These are phyloP conservation scores for Ganaspis brasiliensis DNA, from an alignment of 2,888 invertebrate species.

Conservation along the genomic window DNA sequence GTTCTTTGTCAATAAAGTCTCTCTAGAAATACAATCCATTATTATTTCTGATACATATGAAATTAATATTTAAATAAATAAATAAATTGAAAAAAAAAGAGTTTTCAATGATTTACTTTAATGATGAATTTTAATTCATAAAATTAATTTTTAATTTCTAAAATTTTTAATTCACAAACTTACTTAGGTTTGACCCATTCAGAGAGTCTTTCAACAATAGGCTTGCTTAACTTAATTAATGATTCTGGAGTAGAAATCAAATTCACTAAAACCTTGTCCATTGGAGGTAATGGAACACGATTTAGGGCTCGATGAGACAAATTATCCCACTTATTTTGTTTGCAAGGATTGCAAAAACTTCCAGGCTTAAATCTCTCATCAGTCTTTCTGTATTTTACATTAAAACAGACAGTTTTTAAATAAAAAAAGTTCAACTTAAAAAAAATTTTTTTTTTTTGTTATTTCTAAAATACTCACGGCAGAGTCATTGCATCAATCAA, in stretches of 20 bases:
- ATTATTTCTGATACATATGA: too few relatives aligned
- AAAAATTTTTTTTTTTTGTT: background rate
- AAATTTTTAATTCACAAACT: background rate
- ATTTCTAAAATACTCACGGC: background rate
- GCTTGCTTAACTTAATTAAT: background rate
- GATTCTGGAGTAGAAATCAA: constrained; percentile 10
- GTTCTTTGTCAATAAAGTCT: background rate
- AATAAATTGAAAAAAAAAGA: background rate
- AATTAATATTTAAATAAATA: too few relatives aligned
- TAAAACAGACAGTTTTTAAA: too few relatives aligned
- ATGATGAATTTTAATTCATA: too few relatives aligned
- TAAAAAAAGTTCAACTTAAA: background rate
- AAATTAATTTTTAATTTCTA: too few relatives aligned
- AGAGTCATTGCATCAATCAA: constrained; percentile 58
- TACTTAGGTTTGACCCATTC: constrained; percentile 26
- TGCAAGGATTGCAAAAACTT: constrained; percentile 26
- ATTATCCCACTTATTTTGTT: constrained; percentile 69
- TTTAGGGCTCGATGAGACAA: constrained; percentile 69
- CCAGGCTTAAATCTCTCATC: constrained; percentile 1
- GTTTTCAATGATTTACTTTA: too few relatives aligned
- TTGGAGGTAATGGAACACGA: constrained; percentile 45
- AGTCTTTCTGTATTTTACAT: background rate
- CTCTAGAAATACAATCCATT: too few relatives aligned
- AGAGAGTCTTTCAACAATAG: background rate
- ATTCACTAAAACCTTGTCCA: constrained; percentile 25